These are phyloP conservation scores for Marmota flaviventris DNA, from an alignment of 2,113 vertebrate genomes.

Conservation along the genomic window DNA sequence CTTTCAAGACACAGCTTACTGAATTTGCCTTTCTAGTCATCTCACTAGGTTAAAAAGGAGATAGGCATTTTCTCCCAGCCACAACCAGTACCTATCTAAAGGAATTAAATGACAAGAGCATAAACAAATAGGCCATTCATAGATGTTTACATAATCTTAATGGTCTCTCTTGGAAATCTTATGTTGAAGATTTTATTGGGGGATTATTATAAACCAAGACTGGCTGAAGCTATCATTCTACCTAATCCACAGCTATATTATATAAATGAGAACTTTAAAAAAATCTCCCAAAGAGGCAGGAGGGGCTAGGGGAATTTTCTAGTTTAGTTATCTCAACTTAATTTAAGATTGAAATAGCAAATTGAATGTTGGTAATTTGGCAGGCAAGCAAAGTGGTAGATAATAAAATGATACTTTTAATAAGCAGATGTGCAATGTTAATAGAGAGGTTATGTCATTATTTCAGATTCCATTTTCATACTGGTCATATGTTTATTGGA, in stretches of 20 bases:
- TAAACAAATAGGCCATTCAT: not conserved
- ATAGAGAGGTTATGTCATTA: not conserved
- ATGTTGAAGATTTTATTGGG: not conserved
- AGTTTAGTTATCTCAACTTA: not conserved
- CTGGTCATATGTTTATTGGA: slow-evolving; percentile 31
- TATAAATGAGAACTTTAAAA: not conserved
- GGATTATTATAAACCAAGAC: not conserved
- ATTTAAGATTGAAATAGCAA: slow-evolving; percentile 33
- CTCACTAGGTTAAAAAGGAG: not conserved
- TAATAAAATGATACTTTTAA: slow-evolving; percentile 37
- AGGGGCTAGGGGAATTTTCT: not conserved
- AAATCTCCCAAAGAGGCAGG: not conserved
- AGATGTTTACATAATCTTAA: not conserved
- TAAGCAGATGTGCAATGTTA: slow-evolving; percentile 22
- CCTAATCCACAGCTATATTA: not conserved
- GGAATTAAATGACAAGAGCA: slow-evolving; percentile 3
- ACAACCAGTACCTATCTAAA: not conserved
- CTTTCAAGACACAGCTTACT: not conserved
- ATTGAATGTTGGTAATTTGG: slow-evolving; percentile 41
- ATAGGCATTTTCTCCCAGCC: not conserved
- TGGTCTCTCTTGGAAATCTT: not conserved
- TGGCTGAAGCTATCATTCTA: not conserved
- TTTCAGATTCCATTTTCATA: not conserved
- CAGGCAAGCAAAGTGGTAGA: not conserved
- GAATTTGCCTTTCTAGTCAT: not conserved